These are phyloP conservation scores for Lamellibrachia luymesi DNA, from an alignment of 1,140 invertebrate genomes.

Conservation along the genomic window DNA sequence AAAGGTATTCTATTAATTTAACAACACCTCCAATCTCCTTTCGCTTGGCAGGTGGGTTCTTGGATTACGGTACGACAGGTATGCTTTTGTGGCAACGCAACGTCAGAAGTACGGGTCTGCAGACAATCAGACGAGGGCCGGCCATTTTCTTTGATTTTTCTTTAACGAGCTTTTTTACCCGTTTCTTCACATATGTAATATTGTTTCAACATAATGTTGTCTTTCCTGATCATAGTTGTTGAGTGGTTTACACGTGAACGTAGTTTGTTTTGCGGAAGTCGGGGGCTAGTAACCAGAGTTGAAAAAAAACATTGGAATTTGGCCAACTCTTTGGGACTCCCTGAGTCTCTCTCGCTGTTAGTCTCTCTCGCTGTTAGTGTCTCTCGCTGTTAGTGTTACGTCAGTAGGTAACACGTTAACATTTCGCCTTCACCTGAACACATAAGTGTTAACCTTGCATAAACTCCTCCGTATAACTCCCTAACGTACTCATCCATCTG, in stretches of 20 bases:
- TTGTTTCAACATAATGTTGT: neutral
- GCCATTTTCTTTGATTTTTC: neutral
- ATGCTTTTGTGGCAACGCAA: neutral
- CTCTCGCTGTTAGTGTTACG: neutral
- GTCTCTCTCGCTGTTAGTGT: neutral
- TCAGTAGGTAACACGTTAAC: neutral
- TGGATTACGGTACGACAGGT: neutral
- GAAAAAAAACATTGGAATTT: neutral
- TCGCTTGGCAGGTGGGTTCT: neutral
- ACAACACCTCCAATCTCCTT: neutral
- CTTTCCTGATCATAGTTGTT: neutral
- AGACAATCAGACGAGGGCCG: neutral
- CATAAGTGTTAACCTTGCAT: neutral
- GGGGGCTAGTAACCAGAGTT: neutral
- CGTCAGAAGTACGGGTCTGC: neutral
- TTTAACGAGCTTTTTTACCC: neutral
- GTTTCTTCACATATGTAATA: neutral
- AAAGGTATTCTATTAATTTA: constrained; percentile 1
- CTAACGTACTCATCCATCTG: neutral
- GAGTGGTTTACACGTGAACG: neutral
- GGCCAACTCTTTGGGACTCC: no score
- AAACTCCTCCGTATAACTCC: neutral
- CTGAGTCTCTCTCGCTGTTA: no score
- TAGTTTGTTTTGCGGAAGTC: neutral
- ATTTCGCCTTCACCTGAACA: neutral